Base-by-base conservation (phyloP, 2,797 vertebrate genomes). In the Pseudomugil tenellus region DNA sequence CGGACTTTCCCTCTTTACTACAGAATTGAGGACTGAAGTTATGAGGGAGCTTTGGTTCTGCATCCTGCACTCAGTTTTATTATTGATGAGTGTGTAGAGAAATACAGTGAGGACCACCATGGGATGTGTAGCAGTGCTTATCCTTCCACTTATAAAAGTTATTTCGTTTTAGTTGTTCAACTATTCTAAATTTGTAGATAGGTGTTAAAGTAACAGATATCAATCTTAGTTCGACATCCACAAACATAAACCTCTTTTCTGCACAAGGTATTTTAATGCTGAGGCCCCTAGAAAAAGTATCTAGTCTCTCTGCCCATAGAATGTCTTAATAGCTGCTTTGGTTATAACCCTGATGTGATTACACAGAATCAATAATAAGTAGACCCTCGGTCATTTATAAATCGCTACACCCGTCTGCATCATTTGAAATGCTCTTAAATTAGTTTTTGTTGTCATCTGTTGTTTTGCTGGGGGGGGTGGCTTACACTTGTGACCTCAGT, bases 401-500 rank as follows among this genome's bases (percentile, higher is more conserved):
- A 63, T 56, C 25, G 58, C 68, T 26, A 31, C 49, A 58, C 65
- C 65, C 28, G 52, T 71, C 76, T 79, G 74, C 46, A 59, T 58
- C 41, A 51, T 71, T 77, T 77, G 31, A 78, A 81, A 80, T 8
- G 67, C 69, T 57, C 67, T 67, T 31, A 72, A 79, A 67, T 41
- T 57, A 43, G 34, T 37, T 69, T 51, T 57, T 63, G 60, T 49
- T 41, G 70, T 72, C 74, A 51, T 77, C 14, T 77, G 76, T 69
- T 66, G 79, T 84, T 84, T 84, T 84, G 81, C 79, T 73, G 57
- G 51, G 58, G 76, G 80, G 74, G n/a, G n/a, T 34, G 32, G 34
- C 72, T 82, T 83, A 84, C 80, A 81, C 83, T 77, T 54, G 3
- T 90, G 89, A 92, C 89, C 89, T 84, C 79, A 74, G 54, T 77